Percentiles rank a stretch among this genome's conserved stretches.
Evolutionary conservation across 2,888 invertebrate species (phyloP).

Genomic region (Phalera bucephala): DNA sequence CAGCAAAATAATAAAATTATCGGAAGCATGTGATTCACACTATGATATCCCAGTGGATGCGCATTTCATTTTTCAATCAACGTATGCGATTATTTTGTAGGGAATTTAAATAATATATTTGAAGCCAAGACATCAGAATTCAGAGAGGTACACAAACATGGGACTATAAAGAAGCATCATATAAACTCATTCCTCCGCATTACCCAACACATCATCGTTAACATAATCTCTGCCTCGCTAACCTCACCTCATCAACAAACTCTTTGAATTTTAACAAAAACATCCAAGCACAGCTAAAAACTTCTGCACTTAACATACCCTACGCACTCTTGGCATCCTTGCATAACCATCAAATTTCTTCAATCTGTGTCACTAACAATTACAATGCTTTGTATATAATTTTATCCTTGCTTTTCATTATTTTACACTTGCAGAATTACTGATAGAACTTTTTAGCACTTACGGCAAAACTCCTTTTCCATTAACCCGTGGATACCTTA

Average conservation of each 20-base stretch:
- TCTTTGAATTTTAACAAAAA: slow-evolving; percentile 7
- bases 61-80: slow-evolving; percentile 70
- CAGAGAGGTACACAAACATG: slow-evolving; percentile 26
- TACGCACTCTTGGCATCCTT: slow-evolving; percentile 8
- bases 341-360: slow-evolving; percentile 8
- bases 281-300: slow-evolving; percentile 7
- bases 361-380: slow-evolving; percentile 40
- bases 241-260: slow-evolving; percentile 10
- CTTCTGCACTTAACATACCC: neutral
- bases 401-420: slow-evolving; percentile 66
- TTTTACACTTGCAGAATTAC: slow-evolving; percentile 73
- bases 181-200: slow-evolving; percentile 17
- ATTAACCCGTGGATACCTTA: slow-evolving; percentile 70
- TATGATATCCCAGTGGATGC: slow-evolving; percentile 56
- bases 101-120: slow-evolving; percentile 12
- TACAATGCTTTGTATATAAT: slow-evolving; percentile 53
- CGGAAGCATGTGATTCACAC: slow-evolving; percentile 52
- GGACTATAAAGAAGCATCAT: slow-evolving; percentile 15
- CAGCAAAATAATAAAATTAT: slow-evolving; percentile 42
- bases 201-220: slow-evolving; percentile 23
- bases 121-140: slow-evolving; percentile 26
- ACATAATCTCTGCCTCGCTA: slow-evolving; percentile 19
- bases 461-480: slow-evolving; percentile 70
- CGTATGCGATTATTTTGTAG: slow-evolving; percentile 22
- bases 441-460: slow-evolving; percentile 52